Percentiles rank a stretch among this genome's conserved stretches.
Evolutionary conservation across 1,140 invertebrate species (phyloP).

Genomic region (Papilio polyxenes): DNA sequence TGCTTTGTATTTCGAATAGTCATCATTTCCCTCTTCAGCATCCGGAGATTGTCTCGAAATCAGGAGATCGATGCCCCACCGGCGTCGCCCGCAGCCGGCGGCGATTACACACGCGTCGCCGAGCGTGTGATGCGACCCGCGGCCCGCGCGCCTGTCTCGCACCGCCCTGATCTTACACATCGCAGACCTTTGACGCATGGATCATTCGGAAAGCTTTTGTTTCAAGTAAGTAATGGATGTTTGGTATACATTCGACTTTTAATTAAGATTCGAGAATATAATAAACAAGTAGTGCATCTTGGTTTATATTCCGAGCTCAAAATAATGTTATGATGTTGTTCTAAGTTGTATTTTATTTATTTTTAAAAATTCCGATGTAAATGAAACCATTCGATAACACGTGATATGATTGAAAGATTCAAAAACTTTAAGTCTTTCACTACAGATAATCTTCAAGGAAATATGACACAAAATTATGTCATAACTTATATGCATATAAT

Average conservation of each 20-base stretch:
- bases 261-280: background rate
- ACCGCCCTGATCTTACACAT: slow-evolving; percentile 40
- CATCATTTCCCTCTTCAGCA: slow-evolving; percentile 7
- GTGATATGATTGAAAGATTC: too few relatives aligned
- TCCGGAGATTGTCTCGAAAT: slow-evolving; percentile 28
- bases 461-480: background rate
- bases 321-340: too few relatives aligned
- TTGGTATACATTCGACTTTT: background rate
- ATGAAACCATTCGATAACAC: too few relatives aligned
- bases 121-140: slow-evolving; percentile 15
- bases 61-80: slow-evolving; percentile 32
- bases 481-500: background rate
- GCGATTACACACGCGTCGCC: slow-evolving; percentile 36
- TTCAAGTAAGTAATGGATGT: slow-evolving; percentile 21
- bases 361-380: too few relatives aligned
- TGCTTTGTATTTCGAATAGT: slow-evolving; percentile 22
- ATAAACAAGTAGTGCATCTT: too few relatives aligned
- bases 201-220: slow-evolving; percentile 26
- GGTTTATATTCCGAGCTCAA: too few relatives aligned
- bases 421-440: too few relatives aligned
- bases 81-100: slow-evolving; percentile 34
- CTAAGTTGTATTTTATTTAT: too few relatives aligned
- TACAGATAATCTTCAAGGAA: too few relatives aligned
- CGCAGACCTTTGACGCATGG: slow-evolving; percentile 15
- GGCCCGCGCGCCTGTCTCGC: slow-evolving; percentile 31